A percentile compares a stretch with the other conserved stretches of the same genome.
phyloP scores from a whole-genome alignment of 2,797 vertebrate genomes.

The Chanos chanos region DNA sequence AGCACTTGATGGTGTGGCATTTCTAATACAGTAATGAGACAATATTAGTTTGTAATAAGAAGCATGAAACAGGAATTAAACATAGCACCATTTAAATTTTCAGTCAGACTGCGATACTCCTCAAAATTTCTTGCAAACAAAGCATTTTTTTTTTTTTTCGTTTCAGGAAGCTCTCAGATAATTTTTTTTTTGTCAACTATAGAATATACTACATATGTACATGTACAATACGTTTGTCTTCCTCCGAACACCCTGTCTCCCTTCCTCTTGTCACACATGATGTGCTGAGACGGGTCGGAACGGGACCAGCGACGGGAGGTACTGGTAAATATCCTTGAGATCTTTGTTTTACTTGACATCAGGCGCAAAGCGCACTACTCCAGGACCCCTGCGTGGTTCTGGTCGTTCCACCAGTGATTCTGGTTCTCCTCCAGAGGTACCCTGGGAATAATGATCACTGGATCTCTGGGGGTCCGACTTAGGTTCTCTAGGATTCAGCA shows the following conservation, averaged over 20 bases:
- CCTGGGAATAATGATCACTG: slow-evolving; percentile 75
- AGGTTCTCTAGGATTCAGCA: slow-evolving; percentile 71
- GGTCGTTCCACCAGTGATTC: slow-evolving; percentile 62
- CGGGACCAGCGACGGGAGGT: too few species aligned
- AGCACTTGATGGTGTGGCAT: slow-evolving; percentile 67
- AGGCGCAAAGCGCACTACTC: slow-evolving; percentile 71
- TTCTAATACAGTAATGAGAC: slow-evolving; percentile 42
- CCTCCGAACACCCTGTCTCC: not conserved
- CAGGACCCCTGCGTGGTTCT: slow-evolving; percentile 58
- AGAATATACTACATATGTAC: slow-evolving; percentile 62
- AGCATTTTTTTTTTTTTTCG: too few species aligned
- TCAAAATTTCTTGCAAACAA: too few species aligned
- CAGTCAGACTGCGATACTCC: slow-evolving; percentile 46
- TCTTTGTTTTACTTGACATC: slow-evolving; percentile 70
- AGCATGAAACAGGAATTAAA: slow-evolving; percentile 54
- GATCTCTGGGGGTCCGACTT: slow-evolving; percentile 70
- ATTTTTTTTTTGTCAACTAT: not conserved
- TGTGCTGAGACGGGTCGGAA: too few species aligned
- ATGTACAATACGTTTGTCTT: slow-evolving; percentile 47
- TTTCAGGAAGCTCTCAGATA: slow-evolving; percentile 21
- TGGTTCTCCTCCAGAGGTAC: slow-evolving; percentile 75
- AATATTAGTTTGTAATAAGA: slow-evolving; percentile 45
- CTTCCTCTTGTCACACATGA: too few species aligned
- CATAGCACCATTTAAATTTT: slow-evolving; percentile 72
- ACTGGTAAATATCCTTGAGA: too few species aligned